These are phyloP conservation scores for Trichonephila inaurata DNA, from an alignment of 1,140 invertebrate genomes.

Conservation along the genomic window DNA sequence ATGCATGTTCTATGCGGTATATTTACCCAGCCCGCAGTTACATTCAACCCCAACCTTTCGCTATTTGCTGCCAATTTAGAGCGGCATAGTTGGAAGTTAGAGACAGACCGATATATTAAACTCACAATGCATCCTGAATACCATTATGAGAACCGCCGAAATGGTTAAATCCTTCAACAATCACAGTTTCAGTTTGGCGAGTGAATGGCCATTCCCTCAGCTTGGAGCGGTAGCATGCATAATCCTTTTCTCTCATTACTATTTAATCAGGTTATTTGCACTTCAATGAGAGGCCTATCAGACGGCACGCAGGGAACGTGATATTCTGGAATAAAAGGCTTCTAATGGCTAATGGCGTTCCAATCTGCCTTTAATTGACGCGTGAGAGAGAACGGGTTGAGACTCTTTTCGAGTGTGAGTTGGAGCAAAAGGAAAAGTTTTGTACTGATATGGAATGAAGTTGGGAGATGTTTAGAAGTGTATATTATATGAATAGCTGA, in stretches of 20 bases:
- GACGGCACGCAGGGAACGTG: background rate
- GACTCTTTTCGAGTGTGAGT: background rate
- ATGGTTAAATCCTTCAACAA: constrained; percentile 28
- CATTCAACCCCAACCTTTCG: background rate
- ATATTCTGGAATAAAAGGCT: constrained; percentile 18
- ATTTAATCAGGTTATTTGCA: constrained; percentile 41
- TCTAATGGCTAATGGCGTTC: constrained; percentile 37
- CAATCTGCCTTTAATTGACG: constrained; percentile 22
- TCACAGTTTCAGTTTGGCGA: constrained; percentile 6
- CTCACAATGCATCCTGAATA: constrained; percentile 8
- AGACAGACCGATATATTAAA: constrained; percentile 7
- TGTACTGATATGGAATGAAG: background rate
- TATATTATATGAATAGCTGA: too few relatives aligned
- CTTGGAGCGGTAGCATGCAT: background rate
- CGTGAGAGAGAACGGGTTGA: background rate
- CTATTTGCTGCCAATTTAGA: background rate
- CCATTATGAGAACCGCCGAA: background rate
- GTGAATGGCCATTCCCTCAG: background rate
- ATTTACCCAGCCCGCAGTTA: background rate
- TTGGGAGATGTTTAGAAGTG: too few relatives aligned
- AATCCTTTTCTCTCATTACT: constrained; percentile 35
- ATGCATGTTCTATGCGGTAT: too few relatives aligned
- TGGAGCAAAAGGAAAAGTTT: background rate
- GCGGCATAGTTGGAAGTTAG: background rate
- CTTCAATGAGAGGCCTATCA: background rate